Base-by-base conservation (phyloP, 2,888 invertebrate species). In the Megaustenia siamemsis region DNA sequence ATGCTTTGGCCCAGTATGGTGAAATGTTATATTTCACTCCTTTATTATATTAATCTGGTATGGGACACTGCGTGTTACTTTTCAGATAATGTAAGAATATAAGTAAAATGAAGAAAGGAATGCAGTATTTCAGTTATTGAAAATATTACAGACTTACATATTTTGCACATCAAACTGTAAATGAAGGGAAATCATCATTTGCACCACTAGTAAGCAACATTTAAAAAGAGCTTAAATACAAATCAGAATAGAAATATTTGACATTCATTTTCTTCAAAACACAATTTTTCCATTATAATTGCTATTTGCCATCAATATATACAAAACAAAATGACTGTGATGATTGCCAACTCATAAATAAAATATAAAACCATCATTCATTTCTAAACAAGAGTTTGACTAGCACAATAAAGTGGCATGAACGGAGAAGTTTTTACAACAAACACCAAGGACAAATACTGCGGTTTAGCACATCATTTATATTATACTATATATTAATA, bases 371-470 rank as follows among this genome's bases (percentile, higher is more conserved):
- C n/a, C 21, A 5, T 77, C 60, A 53, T 24, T 77, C 40, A 60
- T 77, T 60, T 56, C 77, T 77, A 77, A 24, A 77, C 21, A 56
- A n/a, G 18, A 60, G n/a, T 28, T 75, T 28, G 28, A 75, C 73
- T n/a, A 75, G 77, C 24, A 24, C 38, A 77, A 18, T n/a, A 18
- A 21, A 77, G 38, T 40, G n/a, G 77, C 40, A 77, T 35, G 24
- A 38, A 56, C 0, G 5, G 49, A 49, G 12, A 40, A 71, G n/a
- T 32, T 28, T 40, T 40, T 43, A 63, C 63, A 60, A 40, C 63
- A 78, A 78, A 78, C 63, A 78, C 45, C 43, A 28, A 78, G 28
- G 60, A 60, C 77, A 77, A 12, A 38, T 40, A 77, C n/a, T 77
- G 40, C 60, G 5, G 32, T 21, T 77, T 43, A n/a, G 45, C 60